Conservation (phyloP, 1,140 invertebrate genomes). For the Acyrthosiphon pisum region DNA sequence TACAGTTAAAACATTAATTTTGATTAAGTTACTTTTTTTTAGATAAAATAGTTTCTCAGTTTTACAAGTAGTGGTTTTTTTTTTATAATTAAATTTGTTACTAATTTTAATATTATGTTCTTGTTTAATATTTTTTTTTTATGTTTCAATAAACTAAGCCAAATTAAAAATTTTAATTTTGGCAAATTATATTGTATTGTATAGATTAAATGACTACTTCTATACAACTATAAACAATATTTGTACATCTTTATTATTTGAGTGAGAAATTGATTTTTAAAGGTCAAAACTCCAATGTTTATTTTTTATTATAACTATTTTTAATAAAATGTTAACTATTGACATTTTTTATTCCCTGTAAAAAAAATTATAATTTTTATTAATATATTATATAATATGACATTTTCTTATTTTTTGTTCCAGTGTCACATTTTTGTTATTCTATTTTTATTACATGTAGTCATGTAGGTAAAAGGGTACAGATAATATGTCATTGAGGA, state of each 20-base stretch:
- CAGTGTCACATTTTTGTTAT: not conserved
- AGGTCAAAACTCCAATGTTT: not conserved
- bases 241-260: not conserved
- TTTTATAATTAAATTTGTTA: constrained; percentile 7
- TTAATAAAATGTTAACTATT: not conserved
- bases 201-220: not conserved
- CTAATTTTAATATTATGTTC: not conserved
- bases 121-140: not conserved
- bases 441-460: not conserved
- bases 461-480: not conserved
- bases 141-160: not conserved
- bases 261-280: constrained; percentile 7
- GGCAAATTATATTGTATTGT: not conserved
- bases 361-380: not conserved
- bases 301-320: not conserved
- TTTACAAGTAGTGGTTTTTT: not conserved
- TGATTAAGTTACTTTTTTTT: not conserved
- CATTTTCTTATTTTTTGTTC: not conserved
- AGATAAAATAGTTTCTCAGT: not conserved
- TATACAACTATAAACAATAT: not conserved
- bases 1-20: not conserved
- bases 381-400: not conserved
- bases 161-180: not conserved
- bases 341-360: not conserved
- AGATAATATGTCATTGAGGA: not conserved